phyloP scores from a whole-genome alignment of 2,888 invertebrate species.

The Watsonalla cultraria region DNA sequence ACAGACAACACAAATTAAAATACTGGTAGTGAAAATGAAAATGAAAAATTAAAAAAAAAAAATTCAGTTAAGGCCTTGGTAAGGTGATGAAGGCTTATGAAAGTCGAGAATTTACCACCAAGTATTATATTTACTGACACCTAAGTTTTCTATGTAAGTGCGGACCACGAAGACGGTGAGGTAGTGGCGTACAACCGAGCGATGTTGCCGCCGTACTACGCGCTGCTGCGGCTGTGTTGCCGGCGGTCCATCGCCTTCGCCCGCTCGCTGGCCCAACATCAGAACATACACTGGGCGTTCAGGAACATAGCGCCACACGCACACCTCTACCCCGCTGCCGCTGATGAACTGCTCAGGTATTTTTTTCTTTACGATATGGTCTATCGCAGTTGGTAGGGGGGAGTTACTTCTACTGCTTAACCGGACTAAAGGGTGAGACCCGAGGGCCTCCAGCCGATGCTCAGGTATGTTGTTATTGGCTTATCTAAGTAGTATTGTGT shows the following conservation, averaged over 20 bases:
- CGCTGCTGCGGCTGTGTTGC: conserved; percentile 92
- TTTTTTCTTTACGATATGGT: background rate
- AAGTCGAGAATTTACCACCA: no score
- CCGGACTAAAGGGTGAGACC: no score
- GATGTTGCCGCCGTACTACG: conserved; percentile 96
- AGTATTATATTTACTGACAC: background rate
- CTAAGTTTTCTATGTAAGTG: conserved; percentile 71
- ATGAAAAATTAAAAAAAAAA: no score
- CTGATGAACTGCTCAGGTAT: conserved; percentile 91
- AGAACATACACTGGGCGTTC: conserved; percentile 98
- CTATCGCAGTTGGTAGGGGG: no score
- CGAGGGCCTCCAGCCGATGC: no score
- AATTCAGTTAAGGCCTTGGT: no score
- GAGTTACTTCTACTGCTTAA: no score
- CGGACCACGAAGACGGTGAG: conserved; percentile 97
- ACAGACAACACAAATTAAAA: background rate
- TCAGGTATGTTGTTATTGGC: conserved; percentile 37
- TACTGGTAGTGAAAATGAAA: no score
- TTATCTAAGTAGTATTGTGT: no score
- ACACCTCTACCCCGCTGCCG: conserved; percentile 93
- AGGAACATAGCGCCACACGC: conserved; percentile 98
- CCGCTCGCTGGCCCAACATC: conserved; percentile 92
- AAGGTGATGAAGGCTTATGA: no score
- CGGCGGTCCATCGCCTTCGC: conserved; percentile 92
- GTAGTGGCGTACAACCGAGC: conserved; percentile 95